A percentile compares a stretch with the other conserved stretches of the same genome.
Conservation (phyloP, 2,797 vertebrate genomes). For the Leuciscus waleckii region DNA sequence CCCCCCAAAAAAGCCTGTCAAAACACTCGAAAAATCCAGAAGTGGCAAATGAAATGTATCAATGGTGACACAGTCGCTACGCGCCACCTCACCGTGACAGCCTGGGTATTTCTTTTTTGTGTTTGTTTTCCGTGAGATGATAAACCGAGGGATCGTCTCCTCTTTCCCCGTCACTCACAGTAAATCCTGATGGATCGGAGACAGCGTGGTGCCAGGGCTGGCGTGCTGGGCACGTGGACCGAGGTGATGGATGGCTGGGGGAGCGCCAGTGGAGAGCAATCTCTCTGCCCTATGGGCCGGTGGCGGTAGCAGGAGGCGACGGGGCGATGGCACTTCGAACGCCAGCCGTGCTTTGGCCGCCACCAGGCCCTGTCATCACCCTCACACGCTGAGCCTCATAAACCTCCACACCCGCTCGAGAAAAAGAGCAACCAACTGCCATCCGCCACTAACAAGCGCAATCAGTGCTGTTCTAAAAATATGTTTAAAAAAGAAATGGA, state of each 20-base stretch:
- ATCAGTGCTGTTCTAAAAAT: conserved; percentile 30
- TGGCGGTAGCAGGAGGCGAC: conserved; percentile 76
- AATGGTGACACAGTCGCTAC: conserved; percentile 13
- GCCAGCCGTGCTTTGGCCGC: conserved; percentile 76
- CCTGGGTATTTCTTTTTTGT: conserved; percentile 50
- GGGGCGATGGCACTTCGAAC: conserved; percentile 70
- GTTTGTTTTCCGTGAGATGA: conserved; percentile 58
- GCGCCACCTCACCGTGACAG: conserved; percentile 40
- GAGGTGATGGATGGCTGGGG: conserved; percentile 76
- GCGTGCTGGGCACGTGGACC: conserved; percentile 69
- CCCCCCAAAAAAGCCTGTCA: conserved; percentile 22
- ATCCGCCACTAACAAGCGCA: conserved; percentile 49
- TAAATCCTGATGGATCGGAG: conserved; percentile 64
- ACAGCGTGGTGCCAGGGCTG: conserved; percentile 62
- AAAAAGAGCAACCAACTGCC: conserved; percentile 50
- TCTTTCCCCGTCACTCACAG: conserved; percentile 60
- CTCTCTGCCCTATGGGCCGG: conserved; percentile 76
- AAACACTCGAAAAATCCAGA: conserved; percentile 47
- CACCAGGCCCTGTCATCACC: conserved; percentile 81
- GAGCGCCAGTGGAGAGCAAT: conserved; percentile 72
- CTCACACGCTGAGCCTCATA: conserved; percentile 72
- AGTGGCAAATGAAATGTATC: conserved; percentile 39
- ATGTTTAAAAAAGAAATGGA: neutral
- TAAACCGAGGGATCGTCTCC: conserved; percentile 58
- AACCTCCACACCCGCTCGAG: conserved; percentile 57